phyloP scores from a whole-genome alignment of 2,113 vertebrate species.

The Penelope pileata region DNA sequence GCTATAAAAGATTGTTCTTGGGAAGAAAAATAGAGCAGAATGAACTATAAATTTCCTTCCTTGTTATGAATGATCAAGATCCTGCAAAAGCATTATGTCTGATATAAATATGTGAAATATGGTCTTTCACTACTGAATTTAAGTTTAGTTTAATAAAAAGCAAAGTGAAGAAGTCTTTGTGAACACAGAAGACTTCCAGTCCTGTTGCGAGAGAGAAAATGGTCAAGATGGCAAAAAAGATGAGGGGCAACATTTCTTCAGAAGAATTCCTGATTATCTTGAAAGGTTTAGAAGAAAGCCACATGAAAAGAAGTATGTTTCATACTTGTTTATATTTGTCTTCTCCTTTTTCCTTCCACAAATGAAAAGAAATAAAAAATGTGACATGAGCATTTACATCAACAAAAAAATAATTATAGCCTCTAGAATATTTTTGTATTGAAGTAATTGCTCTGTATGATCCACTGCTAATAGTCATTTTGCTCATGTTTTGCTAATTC shows the following conservation, averaged over 20 bases:
- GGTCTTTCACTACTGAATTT: neutral
- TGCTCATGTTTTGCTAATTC: neutral
- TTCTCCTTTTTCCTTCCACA: neutral
- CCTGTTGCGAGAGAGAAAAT: neutral
- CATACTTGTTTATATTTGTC: neutral
- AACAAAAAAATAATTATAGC: neutral
- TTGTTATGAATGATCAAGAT: neutral
- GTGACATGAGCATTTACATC: neutral
- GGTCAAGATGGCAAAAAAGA: neutral
- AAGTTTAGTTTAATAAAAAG: neutral
- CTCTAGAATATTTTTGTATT: slow-evolving; percentile 7
- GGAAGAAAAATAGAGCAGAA: slow-evolving; percentile 34
- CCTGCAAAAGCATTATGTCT: neutral
- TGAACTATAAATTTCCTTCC: slow-evolving; percentile 20
- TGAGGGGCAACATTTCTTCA: neutral
- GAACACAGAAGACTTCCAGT: neutral
- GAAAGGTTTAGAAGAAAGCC: neutral
- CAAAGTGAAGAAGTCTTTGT: neutral
- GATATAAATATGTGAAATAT: neutral
- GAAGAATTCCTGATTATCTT: neutral
- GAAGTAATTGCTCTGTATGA: slow-evolving; percentile 14
- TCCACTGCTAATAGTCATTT: neutral
- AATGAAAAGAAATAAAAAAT: neutral
- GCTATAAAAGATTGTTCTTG: slow-evolving; percentile 1
- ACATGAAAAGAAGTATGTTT: neutral